These are phyloP conservation scores for Telmatochromis sp. DNA, from an alignment of 2,113 vertebrate species.

Conservation along the genomic window DNA sequence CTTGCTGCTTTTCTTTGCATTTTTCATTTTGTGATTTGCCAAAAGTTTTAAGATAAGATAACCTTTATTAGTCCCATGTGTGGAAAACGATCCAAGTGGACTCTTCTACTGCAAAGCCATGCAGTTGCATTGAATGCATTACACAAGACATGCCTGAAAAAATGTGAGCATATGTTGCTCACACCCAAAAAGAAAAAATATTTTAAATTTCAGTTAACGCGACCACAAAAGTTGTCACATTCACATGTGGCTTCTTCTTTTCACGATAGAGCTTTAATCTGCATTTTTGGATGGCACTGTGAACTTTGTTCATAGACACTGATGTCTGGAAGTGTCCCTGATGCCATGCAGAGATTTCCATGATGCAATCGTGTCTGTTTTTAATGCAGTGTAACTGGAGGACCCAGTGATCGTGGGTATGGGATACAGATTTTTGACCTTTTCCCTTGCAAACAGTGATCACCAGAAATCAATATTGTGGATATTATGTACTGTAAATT, in stretches of 20 bases:
- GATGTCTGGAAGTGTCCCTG: background rate
- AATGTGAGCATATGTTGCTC: background rate
- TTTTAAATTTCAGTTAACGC: accelerated
- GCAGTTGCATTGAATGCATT: background rate
- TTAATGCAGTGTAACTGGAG: background rate
- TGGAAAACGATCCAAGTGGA: background rate
- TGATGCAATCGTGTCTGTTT: background rate
- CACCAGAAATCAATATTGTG: background rate
- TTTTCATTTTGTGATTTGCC: accelerated
- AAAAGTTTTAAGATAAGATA: background rate
- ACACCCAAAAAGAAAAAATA: background rate
- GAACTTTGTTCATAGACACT: background rate
- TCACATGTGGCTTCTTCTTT: background rate
- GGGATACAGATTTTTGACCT: background rate
- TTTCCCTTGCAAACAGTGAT: background rate
- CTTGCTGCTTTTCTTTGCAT: background rate
- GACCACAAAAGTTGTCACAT: background rate
- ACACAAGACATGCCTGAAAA: background rate
- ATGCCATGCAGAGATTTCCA: background rate
- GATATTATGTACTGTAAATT: background rate
- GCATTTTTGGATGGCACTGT: background rate
- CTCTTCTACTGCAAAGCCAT: background rate
- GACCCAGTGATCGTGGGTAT: accelerated
- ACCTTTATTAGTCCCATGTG: background rate
- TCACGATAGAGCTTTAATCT: accelerated